phyloP scores from a whole-genome alignment of 1,140 invertebrate genomes.

The Zaprionus camerounensis region DNA sequence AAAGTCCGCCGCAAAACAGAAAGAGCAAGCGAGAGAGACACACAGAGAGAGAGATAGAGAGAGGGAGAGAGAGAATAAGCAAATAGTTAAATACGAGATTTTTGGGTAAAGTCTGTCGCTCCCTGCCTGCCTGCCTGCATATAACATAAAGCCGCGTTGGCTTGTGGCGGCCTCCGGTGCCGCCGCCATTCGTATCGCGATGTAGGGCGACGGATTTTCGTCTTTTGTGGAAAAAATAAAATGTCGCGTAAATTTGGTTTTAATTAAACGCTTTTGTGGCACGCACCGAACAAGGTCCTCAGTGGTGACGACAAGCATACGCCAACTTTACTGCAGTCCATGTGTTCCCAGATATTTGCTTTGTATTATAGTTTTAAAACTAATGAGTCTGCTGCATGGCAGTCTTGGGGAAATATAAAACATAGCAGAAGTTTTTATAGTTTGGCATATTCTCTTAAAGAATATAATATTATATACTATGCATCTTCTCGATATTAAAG shows the following conservation, averaged over 20 bases:
- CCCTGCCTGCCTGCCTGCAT: slow-evolving; percentile 32
- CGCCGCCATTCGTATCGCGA: slow-evolving; percentile 33
- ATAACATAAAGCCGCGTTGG: slow-evolving; percentile 10
- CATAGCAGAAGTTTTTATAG: no score
- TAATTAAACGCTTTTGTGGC: slow-evolving; percentile 81
- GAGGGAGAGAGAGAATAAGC: slow-evolving; percentile 51
- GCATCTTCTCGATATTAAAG: no score
- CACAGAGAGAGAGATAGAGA: slow-evolving; percentile 5
- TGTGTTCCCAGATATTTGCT: neutral
- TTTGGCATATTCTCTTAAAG: no score
- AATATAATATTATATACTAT: no score
- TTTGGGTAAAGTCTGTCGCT: slow-evolving; percentile 47
- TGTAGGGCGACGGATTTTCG: slow-evolving; percentile 44
- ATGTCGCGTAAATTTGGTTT: slow-evolving; percentile 79
- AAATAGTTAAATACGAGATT: slow-evolving; percentile 71
- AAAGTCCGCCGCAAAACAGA: slow-evolving; percentile 14
- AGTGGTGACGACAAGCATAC: slow-evolving; percentile 32
- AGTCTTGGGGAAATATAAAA: no score
- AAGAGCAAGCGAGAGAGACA: slow-evolving; percentile 9
- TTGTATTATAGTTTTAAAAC: neutral
- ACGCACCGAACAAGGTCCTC: slow-evolving; percentile 57
- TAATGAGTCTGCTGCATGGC: neutral
- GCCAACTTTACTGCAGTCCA: neutral
- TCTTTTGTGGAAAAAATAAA: slow-evolving; percentile 66
- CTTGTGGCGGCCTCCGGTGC: slow-evolving; percentile 4